Evolutionary conservation across 2,888 invertebrate species (phyloP).

Genomic region (Pilophorus perplexus): DNA sequence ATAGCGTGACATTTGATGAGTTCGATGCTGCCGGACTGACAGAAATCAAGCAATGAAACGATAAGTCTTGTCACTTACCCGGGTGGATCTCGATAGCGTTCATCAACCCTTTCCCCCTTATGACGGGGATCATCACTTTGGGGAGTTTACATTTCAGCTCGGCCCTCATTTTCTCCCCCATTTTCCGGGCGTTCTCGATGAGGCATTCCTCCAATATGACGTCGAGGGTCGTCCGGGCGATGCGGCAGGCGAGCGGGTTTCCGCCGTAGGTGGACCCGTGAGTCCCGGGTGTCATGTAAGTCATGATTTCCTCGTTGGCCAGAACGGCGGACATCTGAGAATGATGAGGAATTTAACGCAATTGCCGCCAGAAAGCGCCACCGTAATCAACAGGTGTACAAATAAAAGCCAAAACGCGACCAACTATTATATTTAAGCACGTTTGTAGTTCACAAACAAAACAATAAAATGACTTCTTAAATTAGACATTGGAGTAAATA

Average conservation of each 20-base stretch:
- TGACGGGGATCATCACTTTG: slow-evolving; percentile 65
- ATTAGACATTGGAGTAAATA: too few relatives aligned
- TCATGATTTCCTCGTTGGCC: slow-evolving; percentile 79
- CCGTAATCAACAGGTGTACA: too few relatives aligned
- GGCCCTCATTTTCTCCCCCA: slow-evolving; percentile 69
- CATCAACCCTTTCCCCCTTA: slow-evolving; percentile 85
- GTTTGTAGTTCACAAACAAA: too few relatives aligned
- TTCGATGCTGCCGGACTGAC: too few relatives aligned
- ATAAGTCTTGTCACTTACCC: slow-evolving; percentile 55
- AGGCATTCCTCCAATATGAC: slow-evolving; percentile 83
- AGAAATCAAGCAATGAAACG: background rate
- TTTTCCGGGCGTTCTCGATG: slow-evolving; percentile 72
- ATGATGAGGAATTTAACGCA: too few relatives aligned
- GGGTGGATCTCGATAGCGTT: slow-evolving; percentile 81
- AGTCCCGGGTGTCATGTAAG: slow-evolving; percentile 82
- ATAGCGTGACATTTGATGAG: too few relatives aligned
- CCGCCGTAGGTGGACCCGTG: slow-evolving; percentile 97
- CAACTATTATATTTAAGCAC: too few relatives aligned
- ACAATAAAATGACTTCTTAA: too few relatives aligned
- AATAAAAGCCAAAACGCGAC: too few relatives aligned
- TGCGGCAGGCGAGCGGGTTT: slow-evolving; percentile 83
- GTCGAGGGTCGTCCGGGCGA: slow-evolving; percentile 81
- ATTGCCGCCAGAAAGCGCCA: too few relatives aligned
- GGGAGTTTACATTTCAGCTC: slow-evolving; percentile 67
- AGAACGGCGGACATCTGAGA: slow-evolving; percentile 59